Conservation (phyloP, 1,140 invertebrate species). For the Belonocnema kinseyi region DNA sequence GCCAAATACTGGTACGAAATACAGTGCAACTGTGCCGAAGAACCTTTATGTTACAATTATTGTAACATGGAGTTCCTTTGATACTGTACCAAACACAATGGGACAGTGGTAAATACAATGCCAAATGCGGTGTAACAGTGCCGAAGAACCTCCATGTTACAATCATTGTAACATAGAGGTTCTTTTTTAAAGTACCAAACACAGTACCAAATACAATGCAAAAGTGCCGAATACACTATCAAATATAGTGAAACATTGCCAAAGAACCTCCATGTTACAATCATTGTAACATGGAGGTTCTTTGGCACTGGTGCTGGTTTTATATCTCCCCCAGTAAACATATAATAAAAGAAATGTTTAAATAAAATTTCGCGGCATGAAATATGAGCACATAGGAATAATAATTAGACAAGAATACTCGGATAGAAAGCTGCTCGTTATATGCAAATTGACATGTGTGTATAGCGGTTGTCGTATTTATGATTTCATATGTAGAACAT, state of each 20-base stretch:
- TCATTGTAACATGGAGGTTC: not conserved
- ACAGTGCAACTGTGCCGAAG: not conserved
- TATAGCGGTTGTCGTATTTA: conserved; percentile 23
- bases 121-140: no score
- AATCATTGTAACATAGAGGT: no score
- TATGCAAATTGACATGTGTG: not conserved
- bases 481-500: conserved; percentile 21
- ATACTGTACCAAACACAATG: no score
- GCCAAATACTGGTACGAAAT: no score
- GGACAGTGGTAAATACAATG: no score
- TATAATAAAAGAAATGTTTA: not conserved
- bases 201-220: no score
- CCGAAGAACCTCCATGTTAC: not conserved
- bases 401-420: conserved; percentile 16
- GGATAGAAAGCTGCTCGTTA: conserved; percentile 20
- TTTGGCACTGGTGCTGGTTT: not conserved
- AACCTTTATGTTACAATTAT: not conserved
- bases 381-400: conserved; percentile 27
- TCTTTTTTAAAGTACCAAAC: no score
- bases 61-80: not conserved
- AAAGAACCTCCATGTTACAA: no score
- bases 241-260: no score
- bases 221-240: no score
- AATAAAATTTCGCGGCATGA: conserved; percentile 12
- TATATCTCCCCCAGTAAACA: not conserved